These are phyloP conservation scores for Hymenochirus boettgeri DNA, from an alignment of 2,113 vertebrate species.

Conservation along the genomic window DNA sequence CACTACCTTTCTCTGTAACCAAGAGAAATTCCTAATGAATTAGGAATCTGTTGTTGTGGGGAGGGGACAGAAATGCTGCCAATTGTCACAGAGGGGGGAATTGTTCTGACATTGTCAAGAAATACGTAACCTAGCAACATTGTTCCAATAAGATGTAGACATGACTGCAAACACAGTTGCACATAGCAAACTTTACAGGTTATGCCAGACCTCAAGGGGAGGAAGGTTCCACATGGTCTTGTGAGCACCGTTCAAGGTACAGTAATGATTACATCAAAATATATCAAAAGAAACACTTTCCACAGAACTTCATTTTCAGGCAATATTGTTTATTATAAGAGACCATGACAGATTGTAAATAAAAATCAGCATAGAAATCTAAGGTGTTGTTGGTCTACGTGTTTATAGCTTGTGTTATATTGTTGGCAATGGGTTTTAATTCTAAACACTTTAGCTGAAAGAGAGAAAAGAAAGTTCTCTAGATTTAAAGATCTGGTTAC, in stretches of 20 bases:
- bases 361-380: too few relatives aligned
- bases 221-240: conserved; percentile 12
- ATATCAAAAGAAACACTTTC: not conserved
- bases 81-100: conserved; percentile 14
- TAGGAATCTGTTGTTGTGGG: not conserved
- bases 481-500: too few relatives aligned
- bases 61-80: conserved; percentile 1
- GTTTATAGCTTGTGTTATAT: too few relatives aligned
- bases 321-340: too few relatives aligned
- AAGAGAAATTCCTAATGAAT: too few relatives aligned
- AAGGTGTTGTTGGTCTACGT: too few relatives aligned
- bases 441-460: too few relatives aligned
- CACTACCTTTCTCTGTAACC: too few relatives aligned
- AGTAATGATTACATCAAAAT: not conserved
- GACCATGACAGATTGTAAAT: too few relatives aligned
- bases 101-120: conserved; percentile 28
- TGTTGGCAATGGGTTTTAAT: too few relatives aligned
- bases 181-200: conserved; percentile 14
- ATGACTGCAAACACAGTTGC: conserved; percentile 35
- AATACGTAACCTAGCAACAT: conserved; percentile 30
- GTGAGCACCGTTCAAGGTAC: conserved; percentile 10
- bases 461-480: too few relatives aligned
- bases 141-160: conserved; percentile 30
- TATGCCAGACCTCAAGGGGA: conserved; percentile 1
- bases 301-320: too few relatives aligned